phyloP scores from a whole-genome alignment of 1,140 invertebrate species.

The Mycetomoellerius zeteki region DNA sequence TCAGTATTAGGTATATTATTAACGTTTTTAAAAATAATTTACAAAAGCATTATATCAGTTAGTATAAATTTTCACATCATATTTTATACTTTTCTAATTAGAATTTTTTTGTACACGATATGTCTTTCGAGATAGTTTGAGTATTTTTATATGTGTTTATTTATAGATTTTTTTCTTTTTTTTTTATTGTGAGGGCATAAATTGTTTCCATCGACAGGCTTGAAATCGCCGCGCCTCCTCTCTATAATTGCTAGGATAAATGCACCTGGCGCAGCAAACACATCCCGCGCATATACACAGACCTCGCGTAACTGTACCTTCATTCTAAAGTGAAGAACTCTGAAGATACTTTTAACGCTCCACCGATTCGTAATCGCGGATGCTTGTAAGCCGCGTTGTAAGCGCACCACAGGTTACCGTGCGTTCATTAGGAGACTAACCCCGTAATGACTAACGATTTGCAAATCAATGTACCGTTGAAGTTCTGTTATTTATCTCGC shows the following conservation, averaged over 20 bases:
- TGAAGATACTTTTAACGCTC: constrained; percentile 75
- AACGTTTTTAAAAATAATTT: no score
- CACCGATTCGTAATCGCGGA: constrained; percentile 67
- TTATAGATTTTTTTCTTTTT: not conserved
- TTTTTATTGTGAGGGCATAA: not conserved
- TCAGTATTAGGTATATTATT: not conserved
- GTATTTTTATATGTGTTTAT: not conserved
- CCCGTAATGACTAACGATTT: constrained; percentile 56
- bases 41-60: not conserved
- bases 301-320: constrained; percentile 71
- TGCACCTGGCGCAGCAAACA: constrained; percentile 49
- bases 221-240: constrained; percentile 29
- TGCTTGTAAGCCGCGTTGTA: constrained; percentile 35
- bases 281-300: constrained; percentile 29
- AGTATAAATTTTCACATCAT: not conserved
- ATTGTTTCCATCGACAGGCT: constrained; percentile 17
- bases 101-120: not conserved
- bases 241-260: constrained; percentile 55
- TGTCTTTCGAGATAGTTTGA: not conserved
- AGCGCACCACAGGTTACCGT: constrained; percentile 13
- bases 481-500: constrained; percentile 40
- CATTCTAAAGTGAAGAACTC: constrained; percentile 59
- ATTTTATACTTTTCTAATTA: not conserved
- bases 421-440: constrained; percentile 66
- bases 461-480: constrained; percentile 64